Conservation (phyloP, 2,888 invertebrate species). For the Agrotis clavis region DNA sequence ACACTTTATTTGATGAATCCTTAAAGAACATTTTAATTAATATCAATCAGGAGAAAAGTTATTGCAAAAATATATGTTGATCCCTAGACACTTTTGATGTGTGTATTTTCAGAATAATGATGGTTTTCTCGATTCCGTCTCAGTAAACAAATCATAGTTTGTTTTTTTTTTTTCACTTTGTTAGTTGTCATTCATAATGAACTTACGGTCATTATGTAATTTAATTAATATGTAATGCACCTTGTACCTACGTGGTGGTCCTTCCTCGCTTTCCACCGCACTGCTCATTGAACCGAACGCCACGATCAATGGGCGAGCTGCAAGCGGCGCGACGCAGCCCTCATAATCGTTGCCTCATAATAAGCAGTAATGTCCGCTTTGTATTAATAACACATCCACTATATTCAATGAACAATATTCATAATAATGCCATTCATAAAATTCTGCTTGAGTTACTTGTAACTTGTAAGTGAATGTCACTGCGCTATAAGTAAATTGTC, state of each 20-base stretch:
- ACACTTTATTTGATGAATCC: too few relatives aligned
- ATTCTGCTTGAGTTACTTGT: conserved; percentile 10
- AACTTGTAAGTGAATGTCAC: neutral
- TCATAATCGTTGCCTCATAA: conserved; percentile 41
- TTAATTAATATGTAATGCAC: neutral
- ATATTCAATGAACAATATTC: conserved; percentile 45
- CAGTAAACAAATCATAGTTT: neutral
- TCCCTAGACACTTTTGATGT: too few relatives aligned
- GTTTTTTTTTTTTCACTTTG: neutral
- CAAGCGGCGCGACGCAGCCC: conserved; percentile 13
- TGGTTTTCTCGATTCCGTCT: neutral
- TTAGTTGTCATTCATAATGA: neutral
- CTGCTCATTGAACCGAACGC: conserved; percentile 27
- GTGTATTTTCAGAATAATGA: too few relatives aligned
- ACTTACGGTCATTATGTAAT: neutral
- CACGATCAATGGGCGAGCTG: conserved; percentile 36
- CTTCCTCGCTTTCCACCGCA: conserved; percentile 18
- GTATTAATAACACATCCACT: conserved; percentile 42
- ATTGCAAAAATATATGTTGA: too few relatives aligned
- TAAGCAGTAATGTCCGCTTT: conserved; percentile 34
- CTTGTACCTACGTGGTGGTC: conserved; percentile 2
- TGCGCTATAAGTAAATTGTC: neutral
- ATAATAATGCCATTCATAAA: conserved; percentile 51
- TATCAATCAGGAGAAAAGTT: too few relatives aligned
- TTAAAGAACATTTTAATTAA: too few relatives aligned